Percentiles rank a stretch among this genome's conserved stretches.
Conservation (phyloP, 2,888 invertebrate genomes). For the Xylophagus ater region DNA sequence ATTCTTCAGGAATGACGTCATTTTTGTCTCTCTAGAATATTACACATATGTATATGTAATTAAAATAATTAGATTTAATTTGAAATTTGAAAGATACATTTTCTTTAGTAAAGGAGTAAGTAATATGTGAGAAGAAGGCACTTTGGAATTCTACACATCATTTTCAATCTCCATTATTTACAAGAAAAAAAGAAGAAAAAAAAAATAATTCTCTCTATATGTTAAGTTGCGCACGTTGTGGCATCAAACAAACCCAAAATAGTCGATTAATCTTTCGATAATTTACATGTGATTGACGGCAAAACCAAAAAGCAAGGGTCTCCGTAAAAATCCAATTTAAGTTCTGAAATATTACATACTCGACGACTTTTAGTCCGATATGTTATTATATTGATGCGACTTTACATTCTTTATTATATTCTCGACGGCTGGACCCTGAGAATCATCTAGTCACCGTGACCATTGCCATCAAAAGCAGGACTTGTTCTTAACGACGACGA, state of each 20-base stretch:
- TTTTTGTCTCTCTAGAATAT: too few relatives aligned
- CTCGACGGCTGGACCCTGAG: too few relatives aligned
- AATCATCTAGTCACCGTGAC: not conserved
- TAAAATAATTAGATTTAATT: too few relatives aligned
- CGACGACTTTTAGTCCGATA: slow-evolving; percentile 5
- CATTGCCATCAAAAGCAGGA: too few relatives aligned
- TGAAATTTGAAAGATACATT: too few relatives aligned
- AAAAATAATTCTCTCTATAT: not conserved
- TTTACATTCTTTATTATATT: slow-evolving; percentile 1
- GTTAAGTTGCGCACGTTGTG: not conserved
- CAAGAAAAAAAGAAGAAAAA: not conserved
- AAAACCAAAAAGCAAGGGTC: slow-evolving; percentile 27
- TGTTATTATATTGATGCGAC: slow-evolving; percentile 7
- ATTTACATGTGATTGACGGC: slow-evolving; percentile 37
- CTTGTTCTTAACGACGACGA: not conserved
- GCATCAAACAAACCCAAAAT: slow-evolving; percentile 34
- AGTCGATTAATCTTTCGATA: slow-evolving; percentile 36
- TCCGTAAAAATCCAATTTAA: slow-evolving; percentile 15
- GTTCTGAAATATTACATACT: slow-evolving; percentile 13
- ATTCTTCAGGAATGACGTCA: too few relatives aligned
- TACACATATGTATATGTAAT: too few relatives aligned
- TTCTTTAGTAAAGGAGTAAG: too few relatives aligned
- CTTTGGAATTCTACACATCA: too few relatives aligned
- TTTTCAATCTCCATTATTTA: too few relatives aligned
- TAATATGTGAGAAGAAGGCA: too few relatives aligned